Evolutionary conservation across 2,888 invertebrate genomes (phyloP).

Genomic region (Hermaeophaga mercurialis): DNA sequence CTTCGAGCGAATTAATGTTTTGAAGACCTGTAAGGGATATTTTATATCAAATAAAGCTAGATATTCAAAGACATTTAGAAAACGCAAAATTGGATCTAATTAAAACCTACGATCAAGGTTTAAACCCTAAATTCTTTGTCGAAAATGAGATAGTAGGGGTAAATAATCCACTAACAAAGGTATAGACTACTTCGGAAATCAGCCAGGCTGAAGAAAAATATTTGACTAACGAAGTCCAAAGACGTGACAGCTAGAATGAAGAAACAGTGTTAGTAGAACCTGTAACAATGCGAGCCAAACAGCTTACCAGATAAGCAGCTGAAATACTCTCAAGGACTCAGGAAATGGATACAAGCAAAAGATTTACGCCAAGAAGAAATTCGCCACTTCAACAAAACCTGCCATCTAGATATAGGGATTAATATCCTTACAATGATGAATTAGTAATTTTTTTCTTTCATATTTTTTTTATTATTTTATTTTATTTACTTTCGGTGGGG

Average conservation of each 20-base stretch:
- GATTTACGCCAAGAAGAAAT: constrained; percentile 7
- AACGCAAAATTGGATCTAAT: no score
- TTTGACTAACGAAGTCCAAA: background rate
- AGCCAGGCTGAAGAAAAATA: background rate
- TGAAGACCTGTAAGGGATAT: background rate
- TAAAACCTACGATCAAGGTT: background rate
- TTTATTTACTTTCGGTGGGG: no score
- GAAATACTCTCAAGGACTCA: background rate
- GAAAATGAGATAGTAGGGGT: background rate
- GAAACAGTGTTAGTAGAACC: background rate
- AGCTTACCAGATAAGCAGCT: background rate
- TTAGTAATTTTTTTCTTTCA: background rate
- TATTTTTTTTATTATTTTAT: no score
- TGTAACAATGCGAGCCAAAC: background rate
- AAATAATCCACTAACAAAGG: background rate
- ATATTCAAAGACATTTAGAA: no score
- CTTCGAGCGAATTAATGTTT: constrained; percentile 16
- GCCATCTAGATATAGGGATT: background rate
- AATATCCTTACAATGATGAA: no score
- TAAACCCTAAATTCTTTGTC: background rate
- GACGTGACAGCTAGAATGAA: background rate
- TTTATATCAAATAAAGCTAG: constrained; percentile 9
- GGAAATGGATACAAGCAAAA: no score
- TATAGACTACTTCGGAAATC: background rate
- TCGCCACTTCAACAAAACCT: background rate